Base-by-base conservation (phyloP, 2,113 vertebrate species). In the Oncorhynchus clarkii region DNA sequence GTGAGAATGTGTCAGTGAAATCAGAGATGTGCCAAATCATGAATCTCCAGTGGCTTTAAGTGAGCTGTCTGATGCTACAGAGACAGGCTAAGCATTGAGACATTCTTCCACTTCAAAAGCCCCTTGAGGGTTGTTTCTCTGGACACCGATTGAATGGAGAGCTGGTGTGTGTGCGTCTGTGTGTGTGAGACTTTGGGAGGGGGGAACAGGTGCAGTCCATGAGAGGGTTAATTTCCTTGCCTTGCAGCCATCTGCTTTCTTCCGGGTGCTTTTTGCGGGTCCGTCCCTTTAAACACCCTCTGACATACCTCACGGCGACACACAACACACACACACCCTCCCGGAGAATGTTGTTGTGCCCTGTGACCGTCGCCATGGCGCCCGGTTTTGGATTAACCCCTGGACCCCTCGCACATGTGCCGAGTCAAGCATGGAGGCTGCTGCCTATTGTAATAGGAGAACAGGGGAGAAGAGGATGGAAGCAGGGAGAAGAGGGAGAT, bases 121-220 rank as follows among this genome's bases (percentile, higher is more conserved):
- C 84, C 83, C 89, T 79, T 80, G 87, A 87, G 88, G 80, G 78
- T 85, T 77, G 49, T 51, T 54, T 16, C 51, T 82, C 65, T 88
- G 86, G 82, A 91, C 87, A 88, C 87, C 88, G 86, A 89, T 91
- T 92, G 90, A 93, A 92, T 90, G 67, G 88, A 54, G 73, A 82
- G 74, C 75, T 0, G 51, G 39, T 9, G 39, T 39, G 39, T 39
- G 34, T 9, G 2, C 34, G 34, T 39, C 34, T 39, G 8, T 39
- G 39, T 45, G 39, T 82, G 88, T 2, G 3, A 6, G 3, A 16
- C 14, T 18, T 18, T 54, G 12, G 14, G 51, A 18, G 22, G 76
- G 82, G 85, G 75, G 80, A 92, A 93, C 93, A 93, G 93, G 93
- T 94, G 93, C 93, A 91, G 84, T 80, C 76, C 87, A 85, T 76